These are phyloP conservation scores for Reticulitermes speratus DNA, from an alignment of 1,140 invertebrate genomes.

Conservation along the genomic window DNA sequence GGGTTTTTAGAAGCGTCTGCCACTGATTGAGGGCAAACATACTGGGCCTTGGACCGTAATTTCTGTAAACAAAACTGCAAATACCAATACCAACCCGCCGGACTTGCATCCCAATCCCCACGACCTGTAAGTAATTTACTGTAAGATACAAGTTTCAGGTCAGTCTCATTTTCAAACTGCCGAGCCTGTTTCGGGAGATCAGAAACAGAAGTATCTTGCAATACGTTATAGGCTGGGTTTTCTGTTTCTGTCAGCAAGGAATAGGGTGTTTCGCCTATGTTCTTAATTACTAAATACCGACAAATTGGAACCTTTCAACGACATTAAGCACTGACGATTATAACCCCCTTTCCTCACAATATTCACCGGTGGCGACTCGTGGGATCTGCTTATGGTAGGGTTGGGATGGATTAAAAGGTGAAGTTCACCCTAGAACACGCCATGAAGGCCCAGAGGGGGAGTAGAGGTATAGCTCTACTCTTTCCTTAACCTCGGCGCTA, in stretches of 20 bases:
- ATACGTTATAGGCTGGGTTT: neutral
- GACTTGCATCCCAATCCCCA: conserved; percentile 41
- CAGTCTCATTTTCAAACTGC: conserved; percentile 94
- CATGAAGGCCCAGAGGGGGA: no score
- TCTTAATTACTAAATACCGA: neutral
- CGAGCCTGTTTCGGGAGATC: conserved; percentile 91
- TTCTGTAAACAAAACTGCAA: neutral
- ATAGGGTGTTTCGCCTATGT: neutral
- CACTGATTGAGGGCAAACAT: neutral
- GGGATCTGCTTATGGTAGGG: no score
- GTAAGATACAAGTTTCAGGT: conserved; percentile 91
- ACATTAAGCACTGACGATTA: neutral
- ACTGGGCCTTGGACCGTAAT: no score
- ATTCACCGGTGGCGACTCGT: no score
- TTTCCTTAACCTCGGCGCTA: no score
- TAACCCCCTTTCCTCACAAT: neutral
- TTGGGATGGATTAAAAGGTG: no score
- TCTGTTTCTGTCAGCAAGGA: neutral
- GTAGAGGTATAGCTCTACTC: no score
- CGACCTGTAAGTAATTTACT: conserved; percentile 86
- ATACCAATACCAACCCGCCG: conserved; percentile 29
- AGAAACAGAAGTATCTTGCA: conserved; percentile 48
- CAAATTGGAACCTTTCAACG: neutral
- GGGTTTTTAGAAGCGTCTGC: no score
- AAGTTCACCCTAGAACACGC: no score